A percentile compares a stretch with the other conserved stretches of the same genome.
phyloP scores from a whole-genome alignment of 2,888 invertebrate species.

The Pheosia gnoma region DNA sequence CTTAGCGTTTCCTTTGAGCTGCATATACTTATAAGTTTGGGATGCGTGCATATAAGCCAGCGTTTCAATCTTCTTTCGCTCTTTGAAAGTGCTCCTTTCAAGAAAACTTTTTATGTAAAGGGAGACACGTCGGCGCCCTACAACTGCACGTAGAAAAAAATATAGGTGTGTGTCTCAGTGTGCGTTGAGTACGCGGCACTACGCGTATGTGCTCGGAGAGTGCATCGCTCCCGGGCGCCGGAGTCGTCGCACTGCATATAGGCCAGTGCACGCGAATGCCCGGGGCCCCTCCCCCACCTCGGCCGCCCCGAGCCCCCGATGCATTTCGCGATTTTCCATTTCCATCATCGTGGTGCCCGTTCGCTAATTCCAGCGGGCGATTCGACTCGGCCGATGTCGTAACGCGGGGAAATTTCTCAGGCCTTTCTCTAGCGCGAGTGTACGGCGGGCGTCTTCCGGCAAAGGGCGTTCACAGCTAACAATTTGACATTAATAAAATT shows the following conservation, averaged over 20 bases:
- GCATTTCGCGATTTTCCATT: slow-evolving; percentile 82
- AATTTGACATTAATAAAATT: slow-evolving; percentile 47
- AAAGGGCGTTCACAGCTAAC: slow-evolving; percentile 57
- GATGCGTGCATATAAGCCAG: slow-evolving; percentile 32
- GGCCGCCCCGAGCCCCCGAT: slow-evolving; percentile 47
- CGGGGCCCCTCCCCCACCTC: slow-evolving; percentile 52
- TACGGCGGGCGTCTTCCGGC: slow-evolving; percentile 56
- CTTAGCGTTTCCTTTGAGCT: not conserved
- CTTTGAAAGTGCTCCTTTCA: slow-evolving; percentile 69
- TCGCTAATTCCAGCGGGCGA: slow-evolving; percentile 69
- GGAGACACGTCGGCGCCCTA: slow-evolving; percentile 65
- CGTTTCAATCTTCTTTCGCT: slow-evolving; percentile 65
- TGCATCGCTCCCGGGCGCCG: slow-evolving; percentile 83
- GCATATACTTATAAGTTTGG: slow-evolving; percentile 14
- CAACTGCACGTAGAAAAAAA: slow-evolving; percentile 66
- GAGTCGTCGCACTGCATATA: slow-evolving; percentile 84
- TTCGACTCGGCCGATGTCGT: slow-evolving; percentile 62
- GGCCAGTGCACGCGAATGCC: slow-evolving; percentile 83
- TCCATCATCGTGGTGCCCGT: slow-evolving; percentile 69
- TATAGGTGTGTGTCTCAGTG: slow-evolving; percentile 72
- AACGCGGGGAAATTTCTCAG: slow-evolving; percentile 69
- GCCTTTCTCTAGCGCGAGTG: slow-evolving; percentile 64
- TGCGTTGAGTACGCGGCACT: slow-evolving; percentile 76
- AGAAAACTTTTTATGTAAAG: slow-evolving; percentile 66
- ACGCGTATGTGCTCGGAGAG: slow-evolving; percentile 73